Evolutionary conservation across 2,888 invertebrate species (phyloP).

Genomic region (Koerneria pararmatus): DNA sequence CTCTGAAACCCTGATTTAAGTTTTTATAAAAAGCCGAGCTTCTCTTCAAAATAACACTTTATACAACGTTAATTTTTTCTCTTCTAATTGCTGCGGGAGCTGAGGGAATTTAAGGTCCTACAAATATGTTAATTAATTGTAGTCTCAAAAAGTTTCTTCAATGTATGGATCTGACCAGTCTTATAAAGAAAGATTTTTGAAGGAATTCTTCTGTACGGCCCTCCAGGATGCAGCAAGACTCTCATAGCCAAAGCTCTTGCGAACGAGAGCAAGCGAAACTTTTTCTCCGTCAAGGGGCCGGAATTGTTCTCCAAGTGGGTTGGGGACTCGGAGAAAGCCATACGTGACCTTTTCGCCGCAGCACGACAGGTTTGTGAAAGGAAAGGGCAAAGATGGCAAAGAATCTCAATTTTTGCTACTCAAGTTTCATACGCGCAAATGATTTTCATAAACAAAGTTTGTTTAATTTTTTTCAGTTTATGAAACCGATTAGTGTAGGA

Average conservation of each 20-base stretch:
- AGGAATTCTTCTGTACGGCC: constrained; percentile 81
- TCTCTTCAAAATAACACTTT: too few relatives aligned
- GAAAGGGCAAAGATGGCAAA: constrained; percentile 59
- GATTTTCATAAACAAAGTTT: not conserved
- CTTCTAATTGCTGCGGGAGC: too few relatives aligned
- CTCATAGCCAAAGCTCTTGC: constrained; percentile 74
- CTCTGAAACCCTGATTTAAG: too few relatives aligned
- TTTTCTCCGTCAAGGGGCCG: constrained; percentile 75
- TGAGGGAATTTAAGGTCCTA: too few relatives aligned
- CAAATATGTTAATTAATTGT: not conserved
- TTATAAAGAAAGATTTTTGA: constrained; percentile 10
- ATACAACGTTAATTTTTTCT: too few relatives aligned
- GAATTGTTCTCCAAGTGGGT: constrained; percentile 90
- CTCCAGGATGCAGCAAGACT: constrained; percentile 76
- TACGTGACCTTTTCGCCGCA: constrained; percentile 78
- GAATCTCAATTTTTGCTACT: constrained; percentile 5
- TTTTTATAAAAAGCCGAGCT: too few relatives aligned
- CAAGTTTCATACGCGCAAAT: too few relatives aligned
- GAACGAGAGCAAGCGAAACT: constrained; percentile 81
- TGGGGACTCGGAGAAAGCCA: constrained; percentile 90
- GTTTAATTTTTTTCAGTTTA: too few relatives aligned
- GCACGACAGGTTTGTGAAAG: constrained; percentile 79
- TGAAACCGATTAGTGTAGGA: too few relatives aligned
- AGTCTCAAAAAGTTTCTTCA: not conserved
- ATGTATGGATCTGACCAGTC: not conserved